phyloP scores from a whole-genome alignment of 2,888 invertebrate genomes.

The Synergus japonicus region DNA sequence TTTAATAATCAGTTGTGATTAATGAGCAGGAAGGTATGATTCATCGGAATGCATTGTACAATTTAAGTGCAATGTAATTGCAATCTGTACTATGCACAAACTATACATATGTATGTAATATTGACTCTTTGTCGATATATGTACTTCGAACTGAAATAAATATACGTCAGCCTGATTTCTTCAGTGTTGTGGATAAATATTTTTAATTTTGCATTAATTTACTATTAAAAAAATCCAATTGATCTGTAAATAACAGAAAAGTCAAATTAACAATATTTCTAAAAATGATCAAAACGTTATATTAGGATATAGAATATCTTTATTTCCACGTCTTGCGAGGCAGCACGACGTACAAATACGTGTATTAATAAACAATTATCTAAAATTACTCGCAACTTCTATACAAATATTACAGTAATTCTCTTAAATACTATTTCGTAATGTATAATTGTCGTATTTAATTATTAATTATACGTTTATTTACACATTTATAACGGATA shows the following conservation, averaged over 20 bases:
- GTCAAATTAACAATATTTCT: not conserved
- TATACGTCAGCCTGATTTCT: slow-evolving; percentile 28
- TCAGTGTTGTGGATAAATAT: not conserved
- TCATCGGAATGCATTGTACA: slow-evolving; percentile 20
- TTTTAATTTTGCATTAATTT: not conserved
- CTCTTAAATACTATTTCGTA: slow-evolving; percentile 53
- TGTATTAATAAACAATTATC: slow-evolving; percentile 68
- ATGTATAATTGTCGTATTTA: slow-evolving; percentile 53
- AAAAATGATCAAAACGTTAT: not conserved
- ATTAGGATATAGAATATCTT: slow-evolving; percentile 51
- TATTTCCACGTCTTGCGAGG: slow-evolving; percentile 68
- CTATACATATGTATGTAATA: not conserved
- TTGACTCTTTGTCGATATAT: slow-evolving; percentile 36
- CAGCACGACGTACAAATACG: slow-evolving; percentile 63
- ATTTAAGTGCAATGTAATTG: slow-evolving; percentile 28
- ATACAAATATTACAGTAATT: slow-evolving; percentile 72
- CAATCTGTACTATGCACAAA: slow-evolving; percentile 28
- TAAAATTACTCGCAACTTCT: slow-evolving; percentile 71
- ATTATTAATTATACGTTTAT: slow-evolving; percentile 62
- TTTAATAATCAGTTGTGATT: not conserved
- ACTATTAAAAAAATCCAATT: not conserved
- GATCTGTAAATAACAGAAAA: not conserved
- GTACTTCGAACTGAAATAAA: slow-evolving; percentile 39
- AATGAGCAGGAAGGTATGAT: slow-evolving; percentile 21
- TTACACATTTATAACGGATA: slow-evolving; percentile 68